Base-by-base conservation (phyloP, 2,888 invertebrate genomes). In the Conistra vaccinii region DNA sequence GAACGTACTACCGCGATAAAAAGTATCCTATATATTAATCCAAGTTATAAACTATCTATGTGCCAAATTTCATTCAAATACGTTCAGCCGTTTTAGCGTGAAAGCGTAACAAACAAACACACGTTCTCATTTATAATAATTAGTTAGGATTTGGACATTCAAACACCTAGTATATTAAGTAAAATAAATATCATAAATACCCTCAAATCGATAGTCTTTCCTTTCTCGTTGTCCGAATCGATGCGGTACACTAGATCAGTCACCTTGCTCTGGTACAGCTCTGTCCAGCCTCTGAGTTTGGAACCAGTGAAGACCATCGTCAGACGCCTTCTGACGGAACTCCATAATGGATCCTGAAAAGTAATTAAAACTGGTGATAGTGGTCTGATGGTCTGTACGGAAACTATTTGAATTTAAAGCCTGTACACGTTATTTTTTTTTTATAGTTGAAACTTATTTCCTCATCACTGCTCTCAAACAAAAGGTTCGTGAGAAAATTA, bases 321-420 rank as follows among this genome's bases (percentile, higher is more conserved):
- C 55, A 93, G 71, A 0, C 89, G 89, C 7, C 85, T 85, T 39
- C 94, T 86, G 0, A 93, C 6, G 2, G 84, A 84, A 12, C 90
- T 85, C 94, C 93, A 94, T 4, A 86, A 12, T 0, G 93, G 93
- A 65, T 94, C 93, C 94, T 73, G 66, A 26, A 61, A 53, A 58
- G 3, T 66, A 32, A 35, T 20, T n/a, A 10, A n/a, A 55, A 5
- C 3, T n/a, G 2, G 23, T 53, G 4, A 65, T 32, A 32, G 65
- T 17, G 17, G 23, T 17, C 9, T 65, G 65, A 32, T 23, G 55
- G 10, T 17, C 23, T 53, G 29, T 51, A 9, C 9, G 4, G 14
- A 29, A 29, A 45, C 20, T 20, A 61, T 20, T 23, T 63, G 7
- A 45, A 29, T 3, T 20, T 45, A 45, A 45, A 29, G 7, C 7